Evolutionary conservation across 1,140 invertebrate species (phyloP).

Genomic region (Drosophila miranda): DNA sequence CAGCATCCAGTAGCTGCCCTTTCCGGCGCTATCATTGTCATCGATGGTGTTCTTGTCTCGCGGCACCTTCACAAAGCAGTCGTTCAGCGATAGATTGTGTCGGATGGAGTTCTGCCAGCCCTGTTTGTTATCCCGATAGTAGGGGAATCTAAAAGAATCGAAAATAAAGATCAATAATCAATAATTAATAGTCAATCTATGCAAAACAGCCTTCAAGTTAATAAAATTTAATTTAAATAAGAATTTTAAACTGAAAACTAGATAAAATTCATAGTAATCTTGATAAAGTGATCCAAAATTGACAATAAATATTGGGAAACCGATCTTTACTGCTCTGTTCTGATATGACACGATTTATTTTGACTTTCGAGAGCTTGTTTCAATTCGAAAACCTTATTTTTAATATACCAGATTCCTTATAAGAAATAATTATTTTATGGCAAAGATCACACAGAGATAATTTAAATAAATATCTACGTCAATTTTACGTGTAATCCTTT

Average conservation of each 20-base stretch:
- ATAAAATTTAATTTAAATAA: not conserved
- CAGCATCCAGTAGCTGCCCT: constrained; percentile 94
- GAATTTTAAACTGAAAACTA: too few relatives aligned
- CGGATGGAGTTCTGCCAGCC: constrained; percentile 93
- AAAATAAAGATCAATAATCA: not conserved
- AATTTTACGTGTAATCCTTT: not conserved
- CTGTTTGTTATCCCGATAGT: constrained; percentile 89
- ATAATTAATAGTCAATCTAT: not conserved
- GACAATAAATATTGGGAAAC: too few relatives aligned
- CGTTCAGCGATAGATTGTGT: constrained; percentile 95
- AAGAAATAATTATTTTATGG: not conserved
- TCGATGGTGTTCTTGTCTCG: constrained; percentile 88
- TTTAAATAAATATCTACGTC: constrained; percentile 9
- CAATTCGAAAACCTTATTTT: too few relatives aligned
- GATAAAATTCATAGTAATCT: too few relatives aligned
- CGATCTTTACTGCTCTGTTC: too few relatives aligned
- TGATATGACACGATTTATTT: too few relatives aligned
- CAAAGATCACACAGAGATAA: too few relatives aligned
- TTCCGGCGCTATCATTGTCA: constrained; percentile 85
- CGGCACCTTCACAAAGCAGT: constrained; percentile 95
- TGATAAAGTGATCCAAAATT: too few relatives aligned
- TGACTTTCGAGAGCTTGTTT: too few relatives aligned
- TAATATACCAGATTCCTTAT: too few relatives aligned
- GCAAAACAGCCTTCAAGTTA: too few relatives aligned
- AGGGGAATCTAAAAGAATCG: constrained; percentile 86